phyloP scores from a whole-genome alignment of 2,888 invertebrate species.

The Pardosa pseudoannulata region DNA sequence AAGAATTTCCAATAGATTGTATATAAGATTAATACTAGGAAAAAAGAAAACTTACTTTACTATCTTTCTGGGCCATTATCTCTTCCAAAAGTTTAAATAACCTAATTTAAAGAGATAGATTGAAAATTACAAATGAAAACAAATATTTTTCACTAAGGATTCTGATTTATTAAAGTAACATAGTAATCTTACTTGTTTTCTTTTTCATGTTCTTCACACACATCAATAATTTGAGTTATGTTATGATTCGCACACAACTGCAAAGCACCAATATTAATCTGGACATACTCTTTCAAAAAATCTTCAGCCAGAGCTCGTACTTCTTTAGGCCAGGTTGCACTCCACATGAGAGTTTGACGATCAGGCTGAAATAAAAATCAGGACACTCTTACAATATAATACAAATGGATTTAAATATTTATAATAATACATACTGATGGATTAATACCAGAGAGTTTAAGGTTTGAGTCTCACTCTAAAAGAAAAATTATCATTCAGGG shows the following conservation, averaged over 20 bases:
- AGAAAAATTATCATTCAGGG: no score
- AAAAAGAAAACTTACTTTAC: conserved; percentile 82
- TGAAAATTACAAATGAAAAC: no score
- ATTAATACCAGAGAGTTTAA: no score
- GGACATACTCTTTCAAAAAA: conserved; percentile 94
- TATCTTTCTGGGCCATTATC: conserved; percentile 88
- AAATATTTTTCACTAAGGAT: no score
- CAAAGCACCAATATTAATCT: conserved; percentile 97
- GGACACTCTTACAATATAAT: no score
- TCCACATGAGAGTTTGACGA: conserved; percentile 98
- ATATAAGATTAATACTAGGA: no score
- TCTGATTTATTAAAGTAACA: no score
- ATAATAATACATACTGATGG: no score
- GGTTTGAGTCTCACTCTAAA: no score
- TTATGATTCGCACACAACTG: conserved; percentile 96
- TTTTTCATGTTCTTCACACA: conserved; percentile 96
- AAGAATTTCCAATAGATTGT: no score
- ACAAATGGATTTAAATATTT: no score
- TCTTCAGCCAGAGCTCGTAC: conserved; percentile 96
- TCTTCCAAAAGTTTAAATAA: conserved; percentile 87
- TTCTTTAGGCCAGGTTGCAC: conserved; percentile 99
- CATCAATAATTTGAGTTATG: conserved; percentile 96
- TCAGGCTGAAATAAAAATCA: conserved; percentile 86
- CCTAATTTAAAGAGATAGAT: conserved; percentile 31
- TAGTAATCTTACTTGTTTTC: conserved; percentile 85